phyloP scores from a whole-genome alignment of 2,888 invertebrate genomes.

The Dysmachus trigonus region DNA sequence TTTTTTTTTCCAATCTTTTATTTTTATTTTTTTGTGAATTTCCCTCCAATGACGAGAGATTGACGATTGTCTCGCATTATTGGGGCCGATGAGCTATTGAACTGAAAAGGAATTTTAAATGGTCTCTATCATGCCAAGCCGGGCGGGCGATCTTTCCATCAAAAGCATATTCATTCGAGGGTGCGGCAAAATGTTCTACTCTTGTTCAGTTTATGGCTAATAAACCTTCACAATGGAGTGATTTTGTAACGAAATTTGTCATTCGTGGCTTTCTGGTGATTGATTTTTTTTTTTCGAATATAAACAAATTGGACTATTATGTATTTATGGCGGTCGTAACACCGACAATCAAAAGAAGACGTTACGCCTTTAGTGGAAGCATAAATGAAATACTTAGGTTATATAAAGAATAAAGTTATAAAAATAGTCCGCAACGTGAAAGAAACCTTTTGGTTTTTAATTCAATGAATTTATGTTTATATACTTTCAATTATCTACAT shows the following conservation, averaged over 20 bases:
- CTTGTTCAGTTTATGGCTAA: not conserved
- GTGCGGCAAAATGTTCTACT: slow-evolving; percentile 15
- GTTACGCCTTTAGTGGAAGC: not conserved
- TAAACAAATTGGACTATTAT: not conserved
- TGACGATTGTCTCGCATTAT: slow-evolving; percentile 20
- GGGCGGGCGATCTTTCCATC: not conserved
- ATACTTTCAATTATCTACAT: too few relatives aligned
- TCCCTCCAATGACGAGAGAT: not conserved
- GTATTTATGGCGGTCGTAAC: not conserved
- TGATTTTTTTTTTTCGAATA: not conserved
- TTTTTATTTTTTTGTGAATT: not conserved
- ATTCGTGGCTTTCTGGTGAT: not conserved
- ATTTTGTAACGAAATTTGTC: not conserved
- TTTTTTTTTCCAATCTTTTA: not conserved
- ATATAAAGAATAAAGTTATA: not conserved
- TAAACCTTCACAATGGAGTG: not conserved
- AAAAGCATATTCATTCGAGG: slow-evolving; percentile 12
- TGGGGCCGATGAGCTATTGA: slow-evolving; percentile 23
- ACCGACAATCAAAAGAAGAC: not conserved
- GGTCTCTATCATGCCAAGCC: not conserved
- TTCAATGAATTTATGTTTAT: too few relatives aligned
- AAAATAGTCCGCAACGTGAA: not conserved
- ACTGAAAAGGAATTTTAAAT: slow-evolving; percentile 28
- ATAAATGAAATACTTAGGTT: not conserved
- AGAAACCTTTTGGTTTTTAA: too few relatives aligned